A percentile compares a stretch with the other conserved stretches of the same genome.
These are phyloP conservation scores for Ceyx margarethae DNA, from an alignment of 2,113 vertebrate species.

Conservation along the genomic window DNA sequence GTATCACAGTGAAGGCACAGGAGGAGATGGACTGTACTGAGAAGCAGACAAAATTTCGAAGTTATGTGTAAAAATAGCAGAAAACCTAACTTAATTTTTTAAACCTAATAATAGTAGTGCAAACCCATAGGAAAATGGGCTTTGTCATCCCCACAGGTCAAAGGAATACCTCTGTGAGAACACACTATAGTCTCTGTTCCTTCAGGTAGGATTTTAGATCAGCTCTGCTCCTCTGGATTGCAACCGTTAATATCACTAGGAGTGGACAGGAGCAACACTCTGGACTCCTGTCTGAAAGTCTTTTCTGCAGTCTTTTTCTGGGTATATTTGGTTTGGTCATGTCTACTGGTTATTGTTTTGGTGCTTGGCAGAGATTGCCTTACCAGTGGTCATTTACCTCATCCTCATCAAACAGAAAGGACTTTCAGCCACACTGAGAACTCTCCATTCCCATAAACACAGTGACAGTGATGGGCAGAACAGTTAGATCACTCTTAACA, in stretches of 20 bases:
- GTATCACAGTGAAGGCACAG: neutral
- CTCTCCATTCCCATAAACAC: fast-evolving
- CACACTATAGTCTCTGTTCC: too few relatives aligned
- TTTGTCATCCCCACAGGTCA: neutral
- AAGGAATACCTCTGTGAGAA: neutral
- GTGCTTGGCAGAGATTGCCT: neutral
- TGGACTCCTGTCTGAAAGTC: fast-evolving
- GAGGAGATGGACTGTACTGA: neutral
- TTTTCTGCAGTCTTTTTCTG: neutral
- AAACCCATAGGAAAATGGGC: neutral
- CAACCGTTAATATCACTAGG: fast-evolving
- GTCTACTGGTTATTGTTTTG: neutral
- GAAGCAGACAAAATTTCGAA: neutral
- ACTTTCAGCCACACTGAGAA: neutral
- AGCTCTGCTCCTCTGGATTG: neutral
- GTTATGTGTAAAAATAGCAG: neutral
- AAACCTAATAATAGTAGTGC: neutral
- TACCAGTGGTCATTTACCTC: neutral
- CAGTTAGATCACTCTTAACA: neutral
- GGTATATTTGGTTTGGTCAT: neutral
- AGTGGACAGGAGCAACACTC: neutral
- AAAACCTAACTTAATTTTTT: neutral
- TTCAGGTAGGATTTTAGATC: neutral
- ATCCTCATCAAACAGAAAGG: neutral
- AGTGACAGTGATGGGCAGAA: neutral